Evolutionary conservation across 2,113 vertebrate species (phyloP).

Genomic region (Smithornis capensis): DNA sequence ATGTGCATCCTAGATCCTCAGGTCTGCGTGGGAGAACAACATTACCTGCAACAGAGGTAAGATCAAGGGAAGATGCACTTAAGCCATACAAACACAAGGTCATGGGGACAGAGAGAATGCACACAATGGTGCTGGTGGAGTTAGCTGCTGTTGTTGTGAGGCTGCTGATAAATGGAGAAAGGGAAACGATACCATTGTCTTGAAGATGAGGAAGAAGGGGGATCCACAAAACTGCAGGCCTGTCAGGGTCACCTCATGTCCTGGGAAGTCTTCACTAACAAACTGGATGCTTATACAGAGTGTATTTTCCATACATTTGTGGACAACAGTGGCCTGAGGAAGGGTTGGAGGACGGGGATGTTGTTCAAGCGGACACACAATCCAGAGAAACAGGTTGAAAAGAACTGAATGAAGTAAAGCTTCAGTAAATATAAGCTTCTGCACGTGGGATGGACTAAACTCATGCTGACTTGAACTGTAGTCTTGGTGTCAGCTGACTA

Average conservation of each 20-base stretch:
- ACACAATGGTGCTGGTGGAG: accelerated
- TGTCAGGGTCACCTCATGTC: background rate
- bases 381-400: background rate
- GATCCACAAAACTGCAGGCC: background rate
- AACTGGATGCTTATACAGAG: background rate
- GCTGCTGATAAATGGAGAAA: background rate
- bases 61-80: background rate
- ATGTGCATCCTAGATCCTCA: background rate
- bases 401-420: background rate
- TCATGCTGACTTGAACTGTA: background rate
- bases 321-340: background rate
- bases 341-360: accelerated
- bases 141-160: background rate
- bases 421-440: background rate
- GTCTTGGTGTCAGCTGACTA: background rate
- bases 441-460: background rate
- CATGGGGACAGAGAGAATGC: background rate
- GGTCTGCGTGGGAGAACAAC: background rate
- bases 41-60: background rate
- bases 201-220: background rate
- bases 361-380: background rate
- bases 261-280: background rate
- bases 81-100: background rate
- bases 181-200: background rate
- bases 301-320: background rate